phyloP scores from a whole-genome alignment of 2,113 vertebrate genomes.

The Plestiodon gilberti region DNA sequence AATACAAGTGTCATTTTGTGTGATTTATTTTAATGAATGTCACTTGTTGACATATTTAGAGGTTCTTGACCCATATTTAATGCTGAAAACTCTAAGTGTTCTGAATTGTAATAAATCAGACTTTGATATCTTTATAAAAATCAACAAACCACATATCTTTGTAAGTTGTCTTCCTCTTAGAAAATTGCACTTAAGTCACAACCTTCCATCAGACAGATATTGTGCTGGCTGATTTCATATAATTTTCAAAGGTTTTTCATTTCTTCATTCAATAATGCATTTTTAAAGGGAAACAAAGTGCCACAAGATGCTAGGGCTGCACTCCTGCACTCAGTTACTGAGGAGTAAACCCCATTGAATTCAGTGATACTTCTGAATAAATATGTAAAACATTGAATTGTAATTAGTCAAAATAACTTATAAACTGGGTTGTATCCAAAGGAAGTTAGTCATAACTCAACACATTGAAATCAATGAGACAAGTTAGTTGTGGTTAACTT shows the following conservation, averaged over 20 bases:
- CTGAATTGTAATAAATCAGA: slow-evolving; percentile 53
- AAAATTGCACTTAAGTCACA: slow-evolving; percentile 26
- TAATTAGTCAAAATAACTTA: neutral
- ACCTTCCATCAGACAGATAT: neutral
- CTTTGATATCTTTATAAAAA: slow-evolving; percentile 44
- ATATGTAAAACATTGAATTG: neutral
- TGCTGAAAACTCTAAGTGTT: slow-evolving; percentile 57
- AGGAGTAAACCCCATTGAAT: neutral
- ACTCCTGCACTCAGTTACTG: neutral
- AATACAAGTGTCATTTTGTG: slow-evolving; percentile 53
- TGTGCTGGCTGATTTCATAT: neutral
- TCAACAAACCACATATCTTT: slow-evolving; percentile 7
- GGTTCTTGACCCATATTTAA: slow-evolving; percentile 73
- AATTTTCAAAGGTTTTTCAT: slow-evolving; percentile 7
- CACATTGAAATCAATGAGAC: neutral
- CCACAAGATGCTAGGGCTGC: accelerated
- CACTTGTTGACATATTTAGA: slow-evolving; percentile 62
- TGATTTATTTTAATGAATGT: slow-evolving; percentile 73
- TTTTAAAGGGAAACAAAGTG: slow-evolving; percentile 1
- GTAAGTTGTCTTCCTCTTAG: slow-evolving; percentile 27
- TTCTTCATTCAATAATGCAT: neutral
- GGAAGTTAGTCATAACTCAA: too few species aligned
- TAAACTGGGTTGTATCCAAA: too few species aligned
- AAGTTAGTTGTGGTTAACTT: neutral
- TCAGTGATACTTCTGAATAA: neutral